Evolutionary conservation across 1,140 invertebrate genomes (phyloP).

Genomic region (Schlechtendalia chinensis): DNA sequence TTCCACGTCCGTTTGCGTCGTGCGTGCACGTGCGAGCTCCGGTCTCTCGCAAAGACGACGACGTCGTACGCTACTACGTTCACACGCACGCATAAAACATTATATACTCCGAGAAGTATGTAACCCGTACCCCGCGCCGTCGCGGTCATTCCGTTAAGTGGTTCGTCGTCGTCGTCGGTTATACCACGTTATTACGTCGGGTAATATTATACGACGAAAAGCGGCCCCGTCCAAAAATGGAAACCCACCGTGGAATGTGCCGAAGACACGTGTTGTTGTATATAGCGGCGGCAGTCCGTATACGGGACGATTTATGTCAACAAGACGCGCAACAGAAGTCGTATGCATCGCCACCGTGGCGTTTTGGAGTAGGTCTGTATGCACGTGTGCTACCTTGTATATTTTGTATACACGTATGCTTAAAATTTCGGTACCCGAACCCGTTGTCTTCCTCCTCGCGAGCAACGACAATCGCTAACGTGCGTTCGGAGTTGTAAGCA

Average conservation of each 20-base stretch:
- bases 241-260: conserved; percentile 23
- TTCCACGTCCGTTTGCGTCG: not conserved
- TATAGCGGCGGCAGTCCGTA: not conserved
- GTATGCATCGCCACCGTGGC: not conserved
- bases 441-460: too few relatives aligned
- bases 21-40: not conserved
- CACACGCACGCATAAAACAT: not conserved
- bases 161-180: not conserved
- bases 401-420: too few relatives aligned
- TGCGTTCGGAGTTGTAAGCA: too few relatives aligned
- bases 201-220: not conserved
- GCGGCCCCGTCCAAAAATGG: conserved; percentile 32
- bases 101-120: too few relatives aligned
- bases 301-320: conserved; percentile 29
- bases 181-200: too few relatives aligned
- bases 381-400: too few relatives aligned
- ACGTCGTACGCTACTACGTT: not conserved
- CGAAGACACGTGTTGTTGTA: conserved; percentile 15
- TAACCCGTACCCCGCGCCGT: too few relatives aligned
- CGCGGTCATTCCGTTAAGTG: conserved; percentile 32
- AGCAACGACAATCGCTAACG: too few relatives aligned
- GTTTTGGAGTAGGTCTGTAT: not conserved
- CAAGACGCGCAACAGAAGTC: conserved; percentile 31
- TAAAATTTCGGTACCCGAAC: too few relatives aligned
- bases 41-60: not conserved